Evolutionary conservation across 1,140 invertebrate species (phyloP).

Genomic region (Leptopilina boulardi): DNA sequence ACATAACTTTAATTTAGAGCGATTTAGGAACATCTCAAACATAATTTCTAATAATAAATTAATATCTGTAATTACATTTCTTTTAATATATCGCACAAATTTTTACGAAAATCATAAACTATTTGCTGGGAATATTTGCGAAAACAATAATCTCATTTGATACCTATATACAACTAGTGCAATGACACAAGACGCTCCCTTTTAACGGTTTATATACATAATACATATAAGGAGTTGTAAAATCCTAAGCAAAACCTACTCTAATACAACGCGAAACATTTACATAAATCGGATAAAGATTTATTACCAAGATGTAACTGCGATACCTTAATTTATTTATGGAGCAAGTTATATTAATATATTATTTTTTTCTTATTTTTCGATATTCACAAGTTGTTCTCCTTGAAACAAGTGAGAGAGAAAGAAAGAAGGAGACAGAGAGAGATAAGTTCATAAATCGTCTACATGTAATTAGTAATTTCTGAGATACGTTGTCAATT

Average conservation of each 20-base stretch:
- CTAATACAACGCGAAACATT: not conserved
- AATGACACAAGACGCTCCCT: slow-evolving; percentile 18
- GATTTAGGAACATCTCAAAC: too few species aligned
- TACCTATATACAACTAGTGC: not conserved
- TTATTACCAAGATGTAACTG: not conserved
- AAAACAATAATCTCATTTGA: not conserved
- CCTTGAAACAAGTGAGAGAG: not conserved
- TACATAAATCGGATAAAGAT: slow-evolving; percentile 14
- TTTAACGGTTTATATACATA: not conserved
- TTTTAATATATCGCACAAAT: too few species aligned
- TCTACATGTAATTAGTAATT: not conserved
- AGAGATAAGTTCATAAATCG: not conserved
- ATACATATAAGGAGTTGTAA: slow-evolving; percentile 12
- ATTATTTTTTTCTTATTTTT: not conserved
- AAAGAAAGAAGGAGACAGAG: too few species aligned
- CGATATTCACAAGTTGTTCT: not conserved
- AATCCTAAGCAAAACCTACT: slow-evolving; percentile 4
- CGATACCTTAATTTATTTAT: slow-evolving; percentile 14
- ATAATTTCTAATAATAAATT: too few species aligned
- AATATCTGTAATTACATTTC: too few species aligned
- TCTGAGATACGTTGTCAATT: not conserved
- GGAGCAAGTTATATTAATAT: not conserved
- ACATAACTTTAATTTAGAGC: too few species aligned
- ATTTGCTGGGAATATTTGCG: slow-evolving; percentile 28
- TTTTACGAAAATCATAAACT: not conserved